These are phyloP conservation scores for Danio aesculapii DNA, from an alignment of 2,797 vertebrate species.

Conservation along the genomic window DNA sequence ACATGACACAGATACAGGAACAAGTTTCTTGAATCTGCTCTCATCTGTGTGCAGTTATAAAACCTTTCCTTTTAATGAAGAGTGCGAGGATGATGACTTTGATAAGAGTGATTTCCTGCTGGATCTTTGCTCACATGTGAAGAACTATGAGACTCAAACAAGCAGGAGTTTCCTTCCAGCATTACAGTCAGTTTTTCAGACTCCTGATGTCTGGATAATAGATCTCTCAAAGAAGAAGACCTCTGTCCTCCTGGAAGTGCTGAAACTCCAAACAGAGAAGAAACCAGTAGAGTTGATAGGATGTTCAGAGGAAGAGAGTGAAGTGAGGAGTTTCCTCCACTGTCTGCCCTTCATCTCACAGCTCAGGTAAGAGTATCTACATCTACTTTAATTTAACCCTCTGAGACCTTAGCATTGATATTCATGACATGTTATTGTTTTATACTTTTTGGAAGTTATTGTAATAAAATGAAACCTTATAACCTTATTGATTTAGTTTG, in stretches of 20 bases:
- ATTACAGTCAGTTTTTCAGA: conserved; percentile 30
- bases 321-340: conserved; percentile 15
- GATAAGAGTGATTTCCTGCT: too few species aligned
- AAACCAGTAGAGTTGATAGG: conserved; percentile 9
- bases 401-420: too few species aligned
- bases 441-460: too few species aligned
- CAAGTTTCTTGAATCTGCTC: conserved; percentile 24
- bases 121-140: conserved; percentile 29
- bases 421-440: too few species aligned
- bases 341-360: conserved; percentile 41
- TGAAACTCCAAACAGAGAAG: conserved; percentile 40
- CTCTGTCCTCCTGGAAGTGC: conserved; percentile 45
- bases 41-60: too few species aligned
- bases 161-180: conserved; percentile 34
- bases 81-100: too few species aligned
- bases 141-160: conserved; percentile 36
- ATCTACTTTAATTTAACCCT: too few species aligned
- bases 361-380: conserved; percentile 15
- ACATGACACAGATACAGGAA: conserved; percentile 28
- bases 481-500: too few species aligned
- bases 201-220: conserved; percentile 38
- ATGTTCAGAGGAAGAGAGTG: conserved; percentile 26
- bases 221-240: conserved; percentile 43
- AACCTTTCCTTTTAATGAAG: too few species aligned
- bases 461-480: too few species aligned